Base-by-base conservation (phyloP, 2,113 vertebrate species). In the Eubucco bourcierii region DNA sequence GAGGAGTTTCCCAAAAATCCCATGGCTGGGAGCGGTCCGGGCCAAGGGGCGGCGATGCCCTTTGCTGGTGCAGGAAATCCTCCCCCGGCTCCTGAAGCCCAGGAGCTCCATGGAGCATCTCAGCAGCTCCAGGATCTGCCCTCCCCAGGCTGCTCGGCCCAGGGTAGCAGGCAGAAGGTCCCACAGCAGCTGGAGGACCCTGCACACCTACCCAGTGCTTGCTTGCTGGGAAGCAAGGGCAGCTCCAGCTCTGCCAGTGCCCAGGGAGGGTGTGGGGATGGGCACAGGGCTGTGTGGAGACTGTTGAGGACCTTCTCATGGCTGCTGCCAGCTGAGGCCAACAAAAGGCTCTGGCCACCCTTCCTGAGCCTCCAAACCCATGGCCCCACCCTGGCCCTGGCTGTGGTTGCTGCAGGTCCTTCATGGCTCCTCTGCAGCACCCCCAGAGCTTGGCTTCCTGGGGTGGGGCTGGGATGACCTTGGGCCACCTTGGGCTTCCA, bases 331-430 rank as follows among this genome's bases (percentile, higher is more conserved):
- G 71, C 64, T 3, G 3, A 67, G 87, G 65, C 71, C 9, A 1
- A 80, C 61, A 50, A 72, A 88, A 84, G 70, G 31, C 83, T 80
- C 64, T 1, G 0, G 34, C n/a, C 1, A 0, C 68, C 58, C 87
- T 95, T 96, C 95, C 92, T 95, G 86, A 14, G 2, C 61, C 44
- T 83, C 68, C 93, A 88, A 87, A 91, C 31, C 66, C 83, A 29
- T 2, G 0, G 61, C 87, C 37, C 53, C 71, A 61, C 63, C 92
- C 88, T 44, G 34, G 17, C 25, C 65, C 37, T 3, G 8, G 23
- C 61, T 70, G 59, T 9, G 0, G 6, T 29, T 4, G 7, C 58
- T 66, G 76, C 0, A 0, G 25, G 20, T 27, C 52, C 84, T 53
- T 46, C 60, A 7, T 0, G 0, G 10, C 46, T 59, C 31, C 64